Evolutionary conservation across 2,797 vertebrate genomes (phyloP).

Genomic region (Telmatherina bonti): DNA sequence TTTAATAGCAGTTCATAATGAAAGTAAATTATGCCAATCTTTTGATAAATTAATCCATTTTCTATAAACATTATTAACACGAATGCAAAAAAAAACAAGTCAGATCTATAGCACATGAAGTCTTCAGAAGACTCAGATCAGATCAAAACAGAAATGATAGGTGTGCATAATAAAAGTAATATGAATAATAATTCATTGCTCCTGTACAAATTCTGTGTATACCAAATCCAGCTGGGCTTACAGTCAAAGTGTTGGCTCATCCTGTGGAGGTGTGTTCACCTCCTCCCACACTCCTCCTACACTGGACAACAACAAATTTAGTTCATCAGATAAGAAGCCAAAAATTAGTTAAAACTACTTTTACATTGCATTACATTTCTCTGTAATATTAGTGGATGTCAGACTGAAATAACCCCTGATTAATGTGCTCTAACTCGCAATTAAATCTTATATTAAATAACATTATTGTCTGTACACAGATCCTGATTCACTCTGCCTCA

Average conservation of each 20-base stretch:
- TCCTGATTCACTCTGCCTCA: not conserved
- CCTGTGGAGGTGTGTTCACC: conserved; percentile 42
- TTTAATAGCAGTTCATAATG: not conserved
- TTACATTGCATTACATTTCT: not conserved
- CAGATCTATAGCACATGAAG: not conserved
- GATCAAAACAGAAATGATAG: not conserved
- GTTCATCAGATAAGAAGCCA: conserved; percentile 22
- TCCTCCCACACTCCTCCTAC: conserved; percentile 52
- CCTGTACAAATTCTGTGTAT: conserved; percentile 6
- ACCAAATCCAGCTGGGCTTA: conserved; percentile 39
- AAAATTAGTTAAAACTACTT: conserved; percentile 22
- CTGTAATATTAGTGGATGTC: not conserved
- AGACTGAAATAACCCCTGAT: not conserved
- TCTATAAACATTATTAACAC: no score
- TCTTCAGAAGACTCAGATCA: no score
- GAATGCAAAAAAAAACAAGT: not conserved
- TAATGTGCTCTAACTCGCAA: not conserved
- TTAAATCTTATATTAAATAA: not conserved
- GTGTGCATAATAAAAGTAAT: not conserved
- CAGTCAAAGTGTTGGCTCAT: conserved; percentile 41
- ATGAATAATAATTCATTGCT: conserved; percentile 17
- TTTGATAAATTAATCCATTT: no score
- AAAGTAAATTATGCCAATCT: not conserved
- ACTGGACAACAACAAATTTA: conserved; percentile 26
- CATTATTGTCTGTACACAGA: not conserved